Evolutionary conservation across 2,888 invertebrate genomes (phyloP).

Genomic region (Morpho deidamia): DNA sequence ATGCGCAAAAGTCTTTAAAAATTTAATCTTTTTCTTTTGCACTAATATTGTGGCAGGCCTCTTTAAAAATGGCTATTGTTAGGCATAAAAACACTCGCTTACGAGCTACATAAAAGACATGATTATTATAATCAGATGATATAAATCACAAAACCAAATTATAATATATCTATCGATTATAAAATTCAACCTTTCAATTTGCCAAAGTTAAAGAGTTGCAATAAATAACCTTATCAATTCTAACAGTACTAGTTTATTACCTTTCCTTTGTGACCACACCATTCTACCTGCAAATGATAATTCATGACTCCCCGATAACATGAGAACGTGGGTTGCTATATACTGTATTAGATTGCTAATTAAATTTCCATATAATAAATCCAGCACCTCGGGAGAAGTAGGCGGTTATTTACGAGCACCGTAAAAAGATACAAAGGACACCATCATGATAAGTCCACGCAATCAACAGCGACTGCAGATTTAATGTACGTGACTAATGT

Average conservation of each 20-base stretch:
- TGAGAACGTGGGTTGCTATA: conserved; percentile 31
- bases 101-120: too few species aligned
- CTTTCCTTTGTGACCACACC: background rate
- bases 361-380: conserved; percentile 55
- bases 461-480: conserved; percentile 37
- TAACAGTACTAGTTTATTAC: conserved; percentile 1
- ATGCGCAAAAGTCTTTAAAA: too few species aligned
- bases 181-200: too few species aligned
- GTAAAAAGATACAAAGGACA: conserved; percentile 58
- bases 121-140: too few species aligned
- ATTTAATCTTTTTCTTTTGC: too few species aligned
- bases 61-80: too few species aligned
- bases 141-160: too few species aligned
- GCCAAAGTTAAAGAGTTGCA: background rate
- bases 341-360: conserved; percentile 43
- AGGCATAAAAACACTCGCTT: too few species aligned
- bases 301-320: background rate
- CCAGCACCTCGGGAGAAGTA: conserved; percentile 35
- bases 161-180: too few species aligned
- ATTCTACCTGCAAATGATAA: conserved; percentile 6
- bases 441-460: conserved; percentile 39
- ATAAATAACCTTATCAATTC: conserved; percentile 1
- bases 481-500: conserved; percentile 27
- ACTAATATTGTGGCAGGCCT: too few species aligned
- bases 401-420: conserved; percentile 57